phyloP scores from a whole-genome alignment of 1,140 invertebrate genomes.

The Octopus bimaculoides region DNA sequence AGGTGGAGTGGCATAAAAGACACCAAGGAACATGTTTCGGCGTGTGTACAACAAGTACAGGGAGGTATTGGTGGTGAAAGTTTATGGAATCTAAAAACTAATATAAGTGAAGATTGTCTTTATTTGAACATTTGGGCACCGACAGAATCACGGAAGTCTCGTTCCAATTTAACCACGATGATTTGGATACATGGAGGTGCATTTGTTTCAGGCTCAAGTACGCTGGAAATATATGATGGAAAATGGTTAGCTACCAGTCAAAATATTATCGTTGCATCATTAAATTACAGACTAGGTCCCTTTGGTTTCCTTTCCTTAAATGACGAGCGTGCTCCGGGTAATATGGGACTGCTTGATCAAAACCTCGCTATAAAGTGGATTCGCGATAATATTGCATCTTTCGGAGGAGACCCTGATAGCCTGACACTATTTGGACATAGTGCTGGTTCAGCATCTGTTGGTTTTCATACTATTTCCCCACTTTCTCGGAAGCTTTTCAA shows the following conservation, averaged over 20 bases:
- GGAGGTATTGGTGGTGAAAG: too few species aligned
- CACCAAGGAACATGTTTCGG: constrained; percentile 62
- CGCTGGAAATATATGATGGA: too few species aligned
- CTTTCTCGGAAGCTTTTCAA: constrained; percentile 24
- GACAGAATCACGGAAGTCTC: too few species aligned
- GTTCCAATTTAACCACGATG: too few species aligned
- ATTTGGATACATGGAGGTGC: too few species aligned
- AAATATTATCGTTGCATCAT: too few species aligned
- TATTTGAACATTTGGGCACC: too few species aligned
- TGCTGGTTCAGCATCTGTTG: constrained; percentile 87
- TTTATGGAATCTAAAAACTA: too few species aligned
- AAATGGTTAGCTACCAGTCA: too few species aligned
- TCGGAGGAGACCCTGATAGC: constrained; percentile 90
- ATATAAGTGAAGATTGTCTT: too few species aligned
- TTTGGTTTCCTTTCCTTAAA: constrained; percentile 21
- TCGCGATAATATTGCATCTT: constrained; percentile 80
- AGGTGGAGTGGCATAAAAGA: constrained; percentile 28
- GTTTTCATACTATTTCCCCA: constrained; percentile 64
- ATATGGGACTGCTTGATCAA: constrained; percentile 67
- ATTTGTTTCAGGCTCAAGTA: too few species aligned
- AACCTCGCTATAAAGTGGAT: constrained; percentile 74
- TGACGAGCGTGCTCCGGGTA: constrained; percentile 49
- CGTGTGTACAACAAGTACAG: constrained; percentile 16
- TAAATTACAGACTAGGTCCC: too few species aligned
- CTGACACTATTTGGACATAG: constrained; percentile 93